phyloP scores from a whole-genome alignment of 2,113 vertebrate genomes.

The Orthonyx spaldingii region DNA sequence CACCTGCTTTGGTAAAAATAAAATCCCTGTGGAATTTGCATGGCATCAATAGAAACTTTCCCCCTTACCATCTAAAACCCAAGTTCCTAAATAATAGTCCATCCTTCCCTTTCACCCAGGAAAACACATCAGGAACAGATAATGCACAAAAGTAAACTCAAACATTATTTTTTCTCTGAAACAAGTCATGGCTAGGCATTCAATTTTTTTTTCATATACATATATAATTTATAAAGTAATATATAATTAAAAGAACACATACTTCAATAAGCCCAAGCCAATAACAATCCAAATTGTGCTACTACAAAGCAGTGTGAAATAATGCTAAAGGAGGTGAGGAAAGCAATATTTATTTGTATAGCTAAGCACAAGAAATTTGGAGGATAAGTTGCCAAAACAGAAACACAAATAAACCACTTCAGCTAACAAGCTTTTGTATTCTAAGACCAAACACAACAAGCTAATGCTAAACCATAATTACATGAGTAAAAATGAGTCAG shows the following conservation, averaged over 20 bases:
- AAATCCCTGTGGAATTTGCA: not conserved
- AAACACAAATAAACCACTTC: not conserved
- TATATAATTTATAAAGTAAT: not conserved
- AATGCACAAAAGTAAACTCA: not conserved
- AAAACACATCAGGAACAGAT: not conserved
- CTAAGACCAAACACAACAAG: not conserved
- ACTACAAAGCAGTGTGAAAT: not conserved
- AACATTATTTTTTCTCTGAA: not conserved
- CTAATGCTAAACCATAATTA: not conserved
- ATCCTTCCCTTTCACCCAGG: not conserved
- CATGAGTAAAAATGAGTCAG: not conserved
- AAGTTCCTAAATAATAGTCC: not conserved
- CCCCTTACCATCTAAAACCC: not conserved
- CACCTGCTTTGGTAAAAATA: not conserved
- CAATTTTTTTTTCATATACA: not conserved
- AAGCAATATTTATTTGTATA: not conserved
- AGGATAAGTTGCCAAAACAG: not conserved
- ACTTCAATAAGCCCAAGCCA: not conserved
- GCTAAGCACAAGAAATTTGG: not conserved
- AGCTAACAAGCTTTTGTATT: not conserved
- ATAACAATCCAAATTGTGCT: not conserved
- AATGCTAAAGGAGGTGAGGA: not conserved
- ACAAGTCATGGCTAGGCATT: not conserved
- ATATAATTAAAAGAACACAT: not conserved
- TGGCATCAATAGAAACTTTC: not conserved